Percentiles rank a stretch among this genome's conserved stretches.
Evolutionary conservation across 2,113 vertebrate species (phyloP).

Genomic region (Raphicerus campestris): DNA sequence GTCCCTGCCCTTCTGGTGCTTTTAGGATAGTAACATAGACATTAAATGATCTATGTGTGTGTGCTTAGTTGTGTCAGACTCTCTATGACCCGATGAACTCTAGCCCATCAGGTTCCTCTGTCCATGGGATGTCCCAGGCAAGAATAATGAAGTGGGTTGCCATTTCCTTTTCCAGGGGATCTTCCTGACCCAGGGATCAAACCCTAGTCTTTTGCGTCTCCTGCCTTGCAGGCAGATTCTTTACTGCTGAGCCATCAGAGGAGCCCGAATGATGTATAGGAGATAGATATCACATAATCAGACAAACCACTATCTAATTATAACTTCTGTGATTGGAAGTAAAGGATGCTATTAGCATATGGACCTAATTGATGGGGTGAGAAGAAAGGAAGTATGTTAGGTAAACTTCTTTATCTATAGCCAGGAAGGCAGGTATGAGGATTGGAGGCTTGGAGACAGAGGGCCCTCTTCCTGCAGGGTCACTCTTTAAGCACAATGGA

Average conservation of each 20-base stretch:
- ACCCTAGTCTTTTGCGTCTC: neutral
- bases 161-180: neutral
- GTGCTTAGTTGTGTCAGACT: neutral
- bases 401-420: neutral
- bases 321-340: neutral
- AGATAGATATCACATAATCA: neutral
- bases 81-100: neutral
- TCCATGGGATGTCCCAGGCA: neutral
- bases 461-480: neutral
- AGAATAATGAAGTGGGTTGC: neutral
- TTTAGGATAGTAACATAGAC: neutral
- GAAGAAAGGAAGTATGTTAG: neutral
- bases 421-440: neutral
- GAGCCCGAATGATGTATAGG: neutral
- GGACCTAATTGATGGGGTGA: neutral
- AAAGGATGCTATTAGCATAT: neutral
- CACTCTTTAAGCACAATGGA: neutral
- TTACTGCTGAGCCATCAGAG: neutral
- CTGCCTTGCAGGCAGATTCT: neutral
- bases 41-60: neutral
- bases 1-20: neutral
- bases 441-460: neutral
- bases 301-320: neutral
- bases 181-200: neutral
- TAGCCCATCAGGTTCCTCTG: neutral